Conservation (phyloP, 2,888 invertebrate species). For the Agonopterix alstromeriana region DNA sequence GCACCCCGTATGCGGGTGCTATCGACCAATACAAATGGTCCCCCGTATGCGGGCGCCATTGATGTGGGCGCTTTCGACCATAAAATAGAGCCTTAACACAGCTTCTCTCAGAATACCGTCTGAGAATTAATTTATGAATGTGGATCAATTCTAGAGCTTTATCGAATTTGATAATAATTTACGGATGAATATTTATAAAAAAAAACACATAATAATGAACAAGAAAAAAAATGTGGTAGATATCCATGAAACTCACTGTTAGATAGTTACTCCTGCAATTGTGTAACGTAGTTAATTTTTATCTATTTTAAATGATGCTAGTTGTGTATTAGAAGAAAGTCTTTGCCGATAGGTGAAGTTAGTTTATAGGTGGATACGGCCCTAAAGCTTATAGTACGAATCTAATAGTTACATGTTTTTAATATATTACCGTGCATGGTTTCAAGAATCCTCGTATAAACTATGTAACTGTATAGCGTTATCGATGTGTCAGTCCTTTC, state of each 20-base stretch:
- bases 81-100: not conserved
- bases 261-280: constrained; percentile 57
- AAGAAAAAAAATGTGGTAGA: constrained; percentile 35
- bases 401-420: constrained; percentile 52
- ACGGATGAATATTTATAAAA: constrained; percentile 63
- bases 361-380: constrained; percentile 45
- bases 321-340: constrained; percentile 46
- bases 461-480: constrained; percentile 54
- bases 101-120: not conserved
- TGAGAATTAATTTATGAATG: constrained; percentile 60
- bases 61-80: too few relatives aligned
- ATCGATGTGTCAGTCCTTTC: constrained; percentile 50
- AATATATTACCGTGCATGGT: constrained; percentile 39
- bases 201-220: constrained; percentile 23
- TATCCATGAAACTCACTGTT: constrained; percentile 41
- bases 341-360: constrained; percentile 45
- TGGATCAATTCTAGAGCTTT: constrained; percentile 76
- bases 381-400: constrained; percentile 65
- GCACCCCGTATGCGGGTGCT: too few relatives aligned
- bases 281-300: constrained; percentile 55
- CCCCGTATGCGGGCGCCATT: too few relatives aligned
- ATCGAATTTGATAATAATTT: constrained; percentile 77
- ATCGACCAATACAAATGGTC: too few relatives aligned
- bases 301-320: constrained; percentile 70
- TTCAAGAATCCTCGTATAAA: constrained; percentile 53